Evolutionary conservation across 1,140 invertebrate species (phyloP).

Genomic region (Laupala kohalensis): DNA sequence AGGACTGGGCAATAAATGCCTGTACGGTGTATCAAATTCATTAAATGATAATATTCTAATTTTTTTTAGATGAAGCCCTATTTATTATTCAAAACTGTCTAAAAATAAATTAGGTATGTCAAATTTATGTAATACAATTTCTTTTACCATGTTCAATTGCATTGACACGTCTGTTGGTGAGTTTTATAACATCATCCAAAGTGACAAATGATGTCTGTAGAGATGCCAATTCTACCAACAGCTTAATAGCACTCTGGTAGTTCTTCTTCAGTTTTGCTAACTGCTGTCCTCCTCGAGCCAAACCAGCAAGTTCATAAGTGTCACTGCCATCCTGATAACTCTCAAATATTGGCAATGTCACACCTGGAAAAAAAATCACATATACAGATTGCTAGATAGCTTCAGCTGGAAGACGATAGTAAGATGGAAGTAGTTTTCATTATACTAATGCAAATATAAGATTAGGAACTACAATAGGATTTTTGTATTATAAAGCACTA

Average conservation of each 20-base stretch:
- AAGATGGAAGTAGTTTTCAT: too few relatives aligned
- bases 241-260: conserved; percentile 80
- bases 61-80: neutral
- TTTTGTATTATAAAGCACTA: too few relatives aligned
- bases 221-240: conserved; percentile 88
- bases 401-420: too few relatives aligned
- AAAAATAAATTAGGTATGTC: too few relatives aligned
- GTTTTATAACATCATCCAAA: conserved; percentile 93
- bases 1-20: too few relatives aligned
- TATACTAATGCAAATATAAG: too few relatives aligned
- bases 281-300: conserved; percentile 89
- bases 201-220: conserved; percentile 95
- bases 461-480: too few relatives aligned
- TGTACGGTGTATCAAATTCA: neutral
- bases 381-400: neutral
- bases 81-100: too few relatives aligned
- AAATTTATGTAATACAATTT: too few relatives aligned
- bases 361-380: conserved; percentile 53
- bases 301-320: conserved; percentile 82
- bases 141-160: conserved; percentile 96
- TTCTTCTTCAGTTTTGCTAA: conserved; percentile 91
- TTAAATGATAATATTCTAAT: neutral
- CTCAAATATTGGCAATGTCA: conserved; percentile 90
- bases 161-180: conserved; percentile 96
- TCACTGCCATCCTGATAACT: conserved; percentile 89